Evolutionary conservation across 2,113 vertebrate species (phyloP), one percentile per base, ranked within the genome.

Genomic region (Oxygymnocypris stewartii): DNA sequence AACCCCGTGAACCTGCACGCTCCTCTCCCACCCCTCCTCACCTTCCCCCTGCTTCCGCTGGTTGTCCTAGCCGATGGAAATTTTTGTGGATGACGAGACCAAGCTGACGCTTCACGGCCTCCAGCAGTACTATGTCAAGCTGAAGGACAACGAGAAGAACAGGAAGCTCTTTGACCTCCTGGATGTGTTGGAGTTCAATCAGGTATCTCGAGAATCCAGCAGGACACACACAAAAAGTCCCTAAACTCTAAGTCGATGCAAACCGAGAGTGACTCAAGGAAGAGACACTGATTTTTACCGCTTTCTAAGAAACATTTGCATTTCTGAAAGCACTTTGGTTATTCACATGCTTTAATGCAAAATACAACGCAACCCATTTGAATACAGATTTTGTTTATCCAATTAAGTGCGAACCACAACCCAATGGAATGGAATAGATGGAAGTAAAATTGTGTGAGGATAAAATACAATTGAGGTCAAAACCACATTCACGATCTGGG

Each of bases 71-170:
- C 95, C 96, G 81, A 96, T 54, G 51, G 51, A 20, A 54, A 54
- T 54, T 20, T 89, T 88, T 92, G 95, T 96, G 95, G 96, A 96
- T 75, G 95, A 96, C 84, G 96, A 96, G 93, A 96, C 95, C 61
- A 96, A 96, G 94, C 93, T 96, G 93, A 96, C 95, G 59, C 95
- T 96, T 91, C 96, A 96, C 16, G 95, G 96, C 40, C 94, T 96
- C 92, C 96, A 96, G 94, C 95, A 96, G 89, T 96, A 96, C 91
- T 96, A 96, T 88, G 95, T 96, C 92, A 96, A 96, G 89, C 94
- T 96, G 92, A 96, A 96, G 94, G 96, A 96, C 94, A 96, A 95
- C 88, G 95, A 96, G 94, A 96, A 96, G 94, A 96, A 96, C 92
- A 93, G 95, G 89, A 96, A 96, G 88, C 95, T 96, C 83, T 96